Evolutionary conservation across 2,113 vertebrate genomes (phyloP).

Genomic region (Tautogolabrus adspersus): DNA sequence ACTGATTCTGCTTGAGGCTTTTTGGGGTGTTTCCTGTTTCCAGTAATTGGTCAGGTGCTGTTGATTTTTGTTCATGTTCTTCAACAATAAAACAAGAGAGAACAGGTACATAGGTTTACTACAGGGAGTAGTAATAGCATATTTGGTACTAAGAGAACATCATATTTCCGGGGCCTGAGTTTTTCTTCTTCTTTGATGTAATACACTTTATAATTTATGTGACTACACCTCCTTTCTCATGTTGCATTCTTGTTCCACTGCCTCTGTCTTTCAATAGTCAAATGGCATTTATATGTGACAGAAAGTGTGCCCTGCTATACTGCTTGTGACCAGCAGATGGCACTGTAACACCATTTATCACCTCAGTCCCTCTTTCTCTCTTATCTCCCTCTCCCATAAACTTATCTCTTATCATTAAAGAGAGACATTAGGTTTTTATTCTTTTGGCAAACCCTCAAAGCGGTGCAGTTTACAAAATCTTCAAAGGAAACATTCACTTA

Average conservation of each 20-base stretch:
- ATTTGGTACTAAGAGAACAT: no score
- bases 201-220: no score
- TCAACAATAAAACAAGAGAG: background rate
- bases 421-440: background rate
- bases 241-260: background rate
- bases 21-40: background rate
- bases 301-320: background rate
- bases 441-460: background rate
- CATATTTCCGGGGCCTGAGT: no score
- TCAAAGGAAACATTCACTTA: background rate
- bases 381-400: background rate
- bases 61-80: background rate
- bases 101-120: no score
- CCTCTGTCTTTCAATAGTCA: background rate
- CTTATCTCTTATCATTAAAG: background rate
- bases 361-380: background rate
- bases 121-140: no score
- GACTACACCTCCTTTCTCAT: no score
- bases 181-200: no score
- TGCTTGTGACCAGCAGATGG: conserved; percentile 42
- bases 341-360: conserved; percentile 42
- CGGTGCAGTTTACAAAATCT: background rate
- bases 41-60: background rate
- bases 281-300: background rate
- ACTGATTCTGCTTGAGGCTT: background rate